These are phyloP conservation scores for Marcusenius ussheri DNA, from an alignment of 2,113 vertebrate species.

Conservation along the genomic window DNA sequence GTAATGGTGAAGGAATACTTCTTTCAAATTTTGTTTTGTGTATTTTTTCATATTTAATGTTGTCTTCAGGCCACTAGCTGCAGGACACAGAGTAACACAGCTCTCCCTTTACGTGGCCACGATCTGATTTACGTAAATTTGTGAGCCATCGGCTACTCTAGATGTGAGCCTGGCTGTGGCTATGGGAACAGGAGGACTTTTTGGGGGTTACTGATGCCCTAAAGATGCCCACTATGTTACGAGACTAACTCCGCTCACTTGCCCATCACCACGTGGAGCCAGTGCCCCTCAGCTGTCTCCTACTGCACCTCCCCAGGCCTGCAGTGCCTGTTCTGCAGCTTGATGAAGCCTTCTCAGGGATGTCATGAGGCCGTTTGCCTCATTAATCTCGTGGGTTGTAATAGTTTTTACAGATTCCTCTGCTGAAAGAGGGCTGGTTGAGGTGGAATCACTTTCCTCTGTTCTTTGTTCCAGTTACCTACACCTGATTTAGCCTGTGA, in stretches of 20 bases:
- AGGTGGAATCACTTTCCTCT: background rate
- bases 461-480: background rate
- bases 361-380: background rate
- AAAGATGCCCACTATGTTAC: background rate
- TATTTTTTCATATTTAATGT: conserved; percentile 3
- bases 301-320: background rate
- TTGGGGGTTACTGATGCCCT: background rate
- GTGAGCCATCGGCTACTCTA: background rate
- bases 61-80: background rate
- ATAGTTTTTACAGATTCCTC: background rate
- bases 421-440: background rate
- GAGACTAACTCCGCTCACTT: background rate
- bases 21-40: background rate
- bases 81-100: too few relatives aligned
- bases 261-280: background rate
- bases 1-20: conserved; percentile 16
- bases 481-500: background rate
- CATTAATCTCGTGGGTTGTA: background rate
- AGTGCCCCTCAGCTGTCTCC: background rate
- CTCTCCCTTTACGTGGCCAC: background rate
- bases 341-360: background rate
- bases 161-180: background rate
- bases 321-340: background rate
- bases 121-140: background rate
- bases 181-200: background rate